Evolutionary conservation across 2,113 vertebrate genomes (phyloP).

Genomic region (Calonectris borealis): DNA sequence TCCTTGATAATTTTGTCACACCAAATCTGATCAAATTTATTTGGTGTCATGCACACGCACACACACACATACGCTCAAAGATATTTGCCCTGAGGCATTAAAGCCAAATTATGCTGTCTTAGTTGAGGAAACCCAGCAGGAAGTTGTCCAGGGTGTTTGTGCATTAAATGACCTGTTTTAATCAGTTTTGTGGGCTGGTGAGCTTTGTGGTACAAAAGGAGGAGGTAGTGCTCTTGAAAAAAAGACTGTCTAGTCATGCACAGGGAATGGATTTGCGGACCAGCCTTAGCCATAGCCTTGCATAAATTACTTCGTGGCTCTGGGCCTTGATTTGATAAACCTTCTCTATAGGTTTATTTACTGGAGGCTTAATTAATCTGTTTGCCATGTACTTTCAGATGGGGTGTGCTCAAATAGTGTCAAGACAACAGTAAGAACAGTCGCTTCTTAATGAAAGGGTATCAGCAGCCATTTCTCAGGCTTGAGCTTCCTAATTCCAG

Average conservation of each 20-base stretch:
- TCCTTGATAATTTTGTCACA: constrained; percentile 52
- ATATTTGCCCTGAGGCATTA: not conserved
- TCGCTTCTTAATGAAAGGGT: not conserved
- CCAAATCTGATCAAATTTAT: constrained; percentile 43
- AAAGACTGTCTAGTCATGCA: not conserved
- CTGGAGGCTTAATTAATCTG: not conserved
- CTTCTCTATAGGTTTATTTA: not conserved
- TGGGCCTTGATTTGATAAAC: not conserved
- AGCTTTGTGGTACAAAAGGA: not conserved
- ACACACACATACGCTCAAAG: not conserved
- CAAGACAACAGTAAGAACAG: not conserved
- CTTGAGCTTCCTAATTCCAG: not conserved
- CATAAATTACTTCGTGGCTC: not conserved
- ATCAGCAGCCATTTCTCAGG: not conserved
- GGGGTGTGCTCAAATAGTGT: not conserved
- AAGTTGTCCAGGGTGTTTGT: not conserved
- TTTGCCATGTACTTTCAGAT: not conserved
- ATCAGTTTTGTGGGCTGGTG: not conserved
- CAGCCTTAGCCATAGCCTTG: not conserved
- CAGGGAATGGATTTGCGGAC: not conserved
- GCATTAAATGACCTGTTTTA: constrained; percentile 20
- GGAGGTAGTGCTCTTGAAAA: not conserved
- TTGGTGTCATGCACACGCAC: not conserved
- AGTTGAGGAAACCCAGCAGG: not conserved
- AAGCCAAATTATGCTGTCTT: not conserved